Conservation (phyloP, 2,888 invertebrate species). For the Euplagia quadripunctaria region DNA sequence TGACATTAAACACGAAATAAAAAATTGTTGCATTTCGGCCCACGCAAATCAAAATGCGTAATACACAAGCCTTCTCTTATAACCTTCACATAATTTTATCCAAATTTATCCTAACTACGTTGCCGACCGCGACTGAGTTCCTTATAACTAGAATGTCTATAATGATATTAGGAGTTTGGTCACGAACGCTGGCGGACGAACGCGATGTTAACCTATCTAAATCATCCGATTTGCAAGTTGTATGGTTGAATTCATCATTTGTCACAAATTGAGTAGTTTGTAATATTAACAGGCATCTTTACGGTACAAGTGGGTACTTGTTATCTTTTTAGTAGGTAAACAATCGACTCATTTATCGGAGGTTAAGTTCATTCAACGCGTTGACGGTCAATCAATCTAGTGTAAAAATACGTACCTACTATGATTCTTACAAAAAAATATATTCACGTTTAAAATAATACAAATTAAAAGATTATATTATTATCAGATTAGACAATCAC, state of each 20-base stretch:
- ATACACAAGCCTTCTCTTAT: neutral
- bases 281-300: neutral
- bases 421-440: too few relatives aligned
- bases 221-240: slow-evolving; percentile 50
- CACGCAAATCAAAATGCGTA: neutral
- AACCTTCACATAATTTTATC: slow-evolving; percentile 33
- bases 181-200: slow-evolving; percentile 65
- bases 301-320: neutral
- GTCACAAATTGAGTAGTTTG: slow-evolving; percentile 20
- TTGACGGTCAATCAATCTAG: too few relatives aligned
- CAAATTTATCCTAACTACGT: slow-evolving; percentile 42
- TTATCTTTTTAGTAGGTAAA: too few relatives aligned
- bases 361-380: too few relatives aligned
- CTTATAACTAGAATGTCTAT: slow-evolving; percentile 44
- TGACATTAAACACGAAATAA: neutral
- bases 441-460: neutral
- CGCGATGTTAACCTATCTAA: slow-evolving; percentile 66
- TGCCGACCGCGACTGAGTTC: slow-evolving; percentile 28
- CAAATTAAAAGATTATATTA: neutral
- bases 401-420: too few relatives aligned
- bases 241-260: slow-evolving; percentile 26
- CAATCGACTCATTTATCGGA: too few relatives aligned
- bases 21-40: neutral
- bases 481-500: slow-evolving; percentile 13
- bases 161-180: slow-evolving; percentile 69